phyloP scores from a whole-genome alignment of 2,797 vertebrate genomes.

The Pipistrellus nathusii region DNA sequence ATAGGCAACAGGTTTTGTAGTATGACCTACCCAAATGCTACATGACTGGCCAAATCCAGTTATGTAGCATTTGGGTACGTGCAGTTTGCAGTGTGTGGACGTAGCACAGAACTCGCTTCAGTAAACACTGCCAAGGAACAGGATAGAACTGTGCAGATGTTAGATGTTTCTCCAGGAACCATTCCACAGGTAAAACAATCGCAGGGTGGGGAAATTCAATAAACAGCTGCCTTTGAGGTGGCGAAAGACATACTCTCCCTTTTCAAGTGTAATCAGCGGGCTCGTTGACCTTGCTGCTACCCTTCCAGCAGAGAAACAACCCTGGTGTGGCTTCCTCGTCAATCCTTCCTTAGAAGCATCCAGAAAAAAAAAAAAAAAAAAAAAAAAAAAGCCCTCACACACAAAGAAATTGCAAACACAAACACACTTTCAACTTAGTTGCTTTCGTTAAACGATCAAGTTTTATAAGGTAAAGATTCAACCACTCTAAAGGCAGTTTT shows the following conservation, averaged over 20 bases:
- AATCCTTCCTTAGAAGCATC: not conserved
- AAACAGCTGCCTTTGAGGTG: constrained; percentile 75
- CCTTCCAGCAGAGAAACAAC: not conserved
- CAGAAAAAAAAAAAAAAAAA: not conserved
- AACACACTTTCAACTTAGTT: not conserved
- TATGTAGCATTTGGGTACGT: not conserved
- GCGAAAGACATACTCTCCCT: constrained; percentile 61
- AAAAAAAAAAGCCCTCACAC: not conserved
- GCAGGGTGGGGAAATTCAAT: constrained; percentile 69
- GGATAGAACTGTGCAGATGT: constrained; percentile 62
- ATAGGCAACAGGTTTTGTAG: not conserved
- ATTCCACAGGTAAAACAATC: constrained; percentile 70
- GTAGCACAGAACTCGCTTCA: not conserved
- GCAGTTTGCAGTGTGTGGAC: not conserved
- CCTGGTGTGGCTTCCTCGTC: not conserved
- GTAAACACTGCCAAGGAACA: constrained; percentile 76
- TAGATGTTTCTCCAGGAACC: constrained; percentile 65
- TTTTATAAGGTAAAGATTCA: not conserved
- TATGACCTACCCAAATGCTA: not conserved
- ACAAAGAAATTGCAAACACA: not conserved
- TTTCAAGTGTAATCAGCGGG: not conserved
- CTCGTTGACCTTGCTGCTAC: not conserved
- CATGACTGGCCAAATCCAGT: fast-evolving
- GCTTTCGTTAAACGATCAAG: not conserved
- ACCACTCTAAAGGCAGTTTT: not conserved